Conservation (phyloP, 2,113 vertebrate species). For the Carassius gibelio region DNA sequence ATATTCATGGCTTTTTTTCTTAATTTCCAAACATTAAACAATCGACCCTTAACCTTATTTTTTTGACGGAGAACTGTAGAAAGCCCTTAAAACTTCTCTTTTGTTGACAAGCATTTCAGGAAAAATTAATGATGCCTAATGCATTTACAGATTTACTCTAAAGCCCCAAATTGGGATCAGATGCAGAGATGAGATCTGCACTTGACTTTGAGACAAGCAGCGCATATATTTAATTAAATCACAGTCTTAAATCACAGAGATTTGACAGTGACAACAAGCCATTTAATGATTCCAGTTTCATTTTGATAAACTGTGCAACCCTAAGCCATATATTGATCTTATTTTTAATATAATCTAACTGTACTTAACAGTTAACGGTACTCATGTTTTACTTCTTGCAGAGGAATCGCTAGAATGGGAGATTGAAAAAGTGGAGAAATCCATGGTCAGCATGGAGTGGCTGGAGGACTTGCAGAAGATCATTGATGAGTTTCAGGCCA, state of each 20-base stretch:
- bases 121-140: too few species aligned
- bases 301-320: too few species aligned
- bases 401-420: not conserved
- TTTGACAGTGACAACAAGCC: not conserved
- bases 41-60: too few species aligned
- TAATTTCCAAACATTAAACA: too few species aligned
- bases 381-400: not conserved
- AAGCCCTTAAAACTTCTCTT: too few species aligned
- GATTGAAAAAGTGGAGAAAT: not conserved
- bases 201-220: not conserved
- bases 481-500: not conserved
- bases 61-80: too few species aligned
- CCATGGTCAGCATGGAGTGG: not conserved
- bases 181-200: too few species aligned
- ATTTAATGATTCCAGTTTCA: too few species aligned
- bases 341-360: not conserved
- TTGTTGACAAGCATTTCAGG: too few species aligned
- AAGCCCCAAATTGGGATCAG: too few species aligned
- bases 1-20: too few species aligned
- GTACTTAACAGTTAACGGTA: not conserved
- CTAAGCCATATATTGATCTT: not conserved
- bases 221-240: not conserved
- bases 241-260: not conserved
- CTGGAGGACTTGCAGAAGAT: not conserved
- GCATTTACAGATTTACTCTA: too few species aligned